phyloP scores from a whole-genome alignment of 1,140 invertebrate species.

The Atopsyche davidsoni region DNA sequence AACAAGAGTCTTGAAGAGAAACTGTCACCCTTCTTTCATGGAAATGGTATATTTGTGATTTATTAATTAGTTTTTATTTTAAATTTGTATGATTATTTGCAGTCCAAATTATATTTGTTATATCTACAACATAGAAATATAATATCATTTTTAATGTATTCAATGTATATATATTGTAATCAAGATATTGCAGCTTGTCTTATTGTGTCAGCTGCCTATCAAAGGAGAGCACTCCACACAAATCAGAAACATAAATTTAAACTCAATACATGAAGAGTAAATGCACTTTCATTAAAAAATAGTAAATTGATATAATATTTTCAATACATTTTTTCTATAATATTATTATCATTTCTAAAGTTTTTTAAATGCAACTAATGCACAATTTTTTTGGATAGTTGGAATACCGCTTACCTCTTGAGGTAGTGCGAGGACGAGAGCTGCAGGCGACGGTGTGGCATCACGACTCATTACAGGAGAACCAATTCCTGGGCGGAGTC shows the following conservation, averaged over 20 bases:
- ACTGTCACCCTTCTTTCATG: constrained; percentile 95
- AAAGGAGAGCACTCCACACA: too few relatives aligned
- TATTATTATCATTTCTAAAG: too few relatives aligned
- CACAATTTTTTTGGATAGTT: constrained; percentile 52
- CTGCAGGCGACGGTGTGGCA: constrained; percentile 93
- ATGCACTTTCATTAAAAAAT: too few relatives aligned
- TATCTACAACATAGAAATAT: not conserved
- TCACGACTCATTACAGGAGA: constrained; percentile 91
- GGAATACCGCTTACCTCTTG: constrained; percentile 80
- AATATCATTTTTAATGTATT: not conserved
- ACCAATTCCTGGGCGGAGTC: constrained; percentile 88
- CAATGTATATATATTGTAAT: too few relatives aligned
- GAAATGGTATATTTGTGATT: constrained; percentile 71
- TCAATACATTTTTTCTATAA: too few relatives aligned
- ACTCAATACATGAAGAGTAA: too few relatives aligned
- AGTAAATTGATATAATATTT: too few relatives aligned
- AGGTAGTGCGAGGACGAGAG: constrained; percentile 66
- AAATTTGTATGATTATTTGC: not conserved
- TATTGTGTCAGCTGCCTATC: too few relatives aligned
- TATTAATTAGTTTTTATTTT: constrained; percentile 8
- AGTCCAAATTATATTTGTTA: constrained; percentile 7
- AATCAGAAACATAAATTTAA: too few relatives aligned
- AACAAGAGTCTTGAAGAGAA: constrained; percentile 87
- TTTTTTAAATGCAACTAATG: too few relatives aligned
- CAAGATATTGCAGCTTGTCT: too few relatives aligned